Evolutionary conservation across 2,797 vertebrate genomes (phyloP).

Genomic region (Lepilemur ruficaudatus): DNA sequence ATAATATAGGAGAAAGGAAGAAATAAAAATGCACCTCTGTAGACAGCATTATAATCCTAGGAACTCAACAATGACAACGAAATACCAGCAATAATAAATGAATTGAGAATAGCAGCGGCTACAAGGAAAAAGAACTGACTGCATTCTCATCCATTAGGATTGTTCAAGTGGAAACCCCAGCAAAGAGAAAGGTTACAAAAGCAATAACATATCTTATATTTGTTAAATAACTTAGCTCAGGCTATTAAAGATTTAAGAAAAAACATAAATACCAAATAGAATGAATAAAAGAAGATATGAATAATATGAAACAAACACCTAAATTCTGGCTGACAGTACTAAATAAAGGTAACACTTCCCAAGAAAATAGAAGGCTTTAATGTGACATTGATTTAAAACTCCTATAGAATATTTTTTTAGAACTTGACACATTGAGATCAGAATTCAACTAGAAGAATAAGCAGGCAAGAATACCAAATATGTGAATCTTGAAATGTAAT

Average conservation of each 20-base stretch:
- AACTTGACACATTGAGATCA: neutral
- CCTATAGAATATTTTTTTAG: neutral
- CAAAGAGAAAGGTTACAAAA: neutral
- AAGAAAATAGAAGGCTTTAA: conserved; percentile 4
- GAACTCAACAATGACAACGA: neutral
- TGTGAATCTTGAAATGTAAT: neutral
- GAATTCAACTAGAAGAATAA: neutral
- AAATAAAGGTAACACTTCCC: neutral
- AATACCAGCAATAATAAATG: neutral
- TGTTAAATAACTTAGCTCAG: neutral
- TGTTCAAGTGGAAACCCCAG: neutral
- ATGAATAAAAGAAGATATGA: neutral
- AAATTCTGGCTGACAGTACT: neutral
- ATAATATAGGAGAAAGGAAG: neutral
- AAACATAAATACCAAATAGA: neutral
- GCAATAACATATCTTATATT: neutral
- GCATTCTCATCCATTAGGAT: neutral
- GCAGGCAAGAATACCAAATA: neutral
- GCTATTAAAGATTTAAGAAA: conserved; percentile 1
- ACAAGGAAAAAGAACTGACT: neutral
- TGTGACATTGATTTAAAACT: neutral
- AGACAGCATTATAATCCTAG: neutral
- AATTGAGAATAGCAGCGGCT: neutral
- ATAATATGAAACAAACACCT: neutral
- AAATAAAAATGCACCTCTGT: neutral